Evolutionary conservation across 2,113 vertebrate species (phyloP).

Genomic region (Gracilinanus agilis): DNA sequence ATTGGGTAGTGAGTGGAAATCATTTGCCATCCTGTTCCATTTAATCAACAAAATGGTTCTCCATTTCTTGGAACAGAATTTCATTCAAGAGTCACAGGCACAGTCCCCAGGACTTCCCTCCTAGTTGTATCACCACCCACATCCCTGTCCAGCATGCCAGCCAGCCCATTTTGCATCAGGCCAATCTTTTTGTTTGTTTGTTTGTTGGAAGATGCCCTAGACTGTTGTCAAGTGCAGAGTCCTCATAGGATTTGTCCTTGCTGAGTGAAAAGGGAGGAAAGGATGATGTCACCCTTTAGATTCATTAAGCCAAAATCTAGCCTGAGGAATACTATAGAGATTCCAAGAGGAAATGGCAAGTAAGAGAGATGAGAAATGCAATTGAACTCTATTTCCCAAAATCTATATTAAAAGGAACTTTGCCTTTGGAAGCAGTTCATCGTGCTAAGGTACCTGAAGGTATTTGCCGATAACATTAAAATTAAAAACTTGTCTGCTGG

Average conservation of each 20-base stretch:
- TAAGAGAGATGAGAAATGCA: not conserved
- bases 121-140: not conserved
- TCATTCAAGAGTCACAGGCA: not conserved
- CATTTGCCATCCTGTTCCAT: not conserved
- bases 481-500: conserved; percentile 56
- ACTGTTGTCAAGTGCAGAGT: not conserved
- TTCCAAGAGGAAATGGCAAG: conserved; percentile 22
- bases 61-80: not conserved
- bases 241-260: not conserved
- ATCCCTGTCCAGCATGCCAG: not conserved
- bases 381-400: conserved; percentile 60
- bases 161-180: not conserved
- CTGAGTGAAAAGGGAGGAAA: not conserved
- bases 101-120: not conserved
- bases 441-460: conserved; percentile 42
- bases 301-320: not conserved
- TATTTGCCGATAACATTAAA: conserved; percentile 11
- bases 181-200: not conserved
- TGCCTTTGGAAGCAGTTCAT: conserved; percentile 37
- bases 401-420: conserved; percentile 53
- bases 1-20: not conserved
- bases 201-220: not conserved
- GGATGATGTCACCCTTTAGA: not conserved
- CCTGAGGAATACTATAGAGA: not conserved
- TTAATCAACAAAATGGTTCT: conserved; percentile 4